Base-by-base conservation (phyloP, 2,888 invertebrate species). In the Sclerodermus sp. region DNA sequence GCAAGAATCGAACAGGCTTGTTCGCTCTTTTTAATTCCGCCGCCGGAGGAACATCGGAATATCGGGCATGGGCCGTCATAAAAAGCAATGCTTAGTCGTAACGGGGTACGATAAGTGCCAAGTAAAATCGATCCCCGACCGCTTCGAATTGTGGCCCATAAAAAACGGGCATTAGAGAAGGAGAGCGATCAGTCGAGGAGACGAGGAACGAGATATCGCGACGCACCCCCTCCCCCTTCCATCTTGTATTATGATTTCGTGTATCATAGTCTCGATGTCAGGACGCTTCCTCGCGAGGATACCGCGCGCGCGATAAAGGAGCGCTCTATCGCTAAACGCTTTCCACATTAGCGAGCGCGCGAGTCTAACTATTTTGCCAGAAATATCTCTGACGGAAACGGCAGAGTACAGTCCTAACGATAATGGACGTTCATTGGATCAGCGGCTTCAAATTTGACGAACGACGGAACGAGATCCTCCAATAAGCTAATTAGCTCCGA, bases 1-100 rank as follows among this genome's bases (percentile, higher is more conserved):
- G 23, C 3, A 8, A 23, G 23, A 23, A 23, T 23, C 23, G 23
- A 23, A 23, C 15, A 16, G 38, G 45, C 43, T 57, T 58, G 57
- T 51, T 51, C 51, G 51, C 45, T 57, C 42, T 61, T 60, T 64
- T 64, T 64, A 64, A 67, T 67, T 59, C 63, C 57, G 47, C 47
- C 49, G 17, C 14, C 42, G n/a, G 44, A 36, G 23, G 23, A n/a
- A 46, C 62, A 64, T 70, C 63, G 66, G 67, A 66, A 66, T 66
- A 65, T 63, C 61, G 58, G 66, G 53, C 65, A 63, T 63, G 58
- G 58, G 48, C 49, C 54, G 65, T 67, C 68, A 67, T 77, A 77
- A 77, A 77, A 77, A 71, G 62, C 73, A 76, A 77, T 74, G 77
- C 67, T 67, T 65, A 68, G 68, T 74, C 77, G 73, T 77, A 76